Conservation (phyloP, 2,888 invertebrate species). For the Cyclophora punctaria region DNA sequence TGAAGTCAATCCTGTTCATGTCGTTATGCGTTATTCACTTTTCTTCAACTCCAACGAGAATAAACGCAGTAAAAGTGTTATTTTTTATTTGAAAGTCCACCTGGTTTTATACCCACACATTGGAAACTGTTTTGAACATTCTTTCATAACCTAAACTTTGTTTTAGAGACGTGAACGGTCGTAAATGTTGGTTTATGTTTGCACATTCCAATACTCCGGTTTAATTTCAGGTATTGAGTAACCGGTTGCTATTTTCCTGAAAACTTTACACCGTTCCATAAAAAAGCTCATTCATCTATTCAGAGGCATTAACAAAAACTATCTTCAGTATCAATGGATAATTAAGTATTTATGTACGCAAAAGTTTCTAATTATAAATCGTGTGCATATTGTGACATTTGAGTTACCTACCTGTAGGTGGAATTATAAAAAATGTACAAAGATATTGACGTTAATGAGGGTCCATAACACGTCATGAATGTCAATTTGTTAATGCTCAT, state of each 20-base stretch:
- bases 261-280: neutral
- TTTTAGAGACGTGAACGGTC: slow-evolving; percentile 51
- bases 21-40: slow-evolving; percentile 42
- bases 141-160: slow-evolving; percentile 59
- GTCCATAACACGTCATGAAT: slow-evolving; percentile 31
- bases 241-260: slow-evolving; percentile 11
- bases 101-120: slow-evolving; percentile 54
- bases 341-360: no score
- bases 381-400: neutral
- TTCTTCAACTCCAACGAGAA: slow-evolving; percentile 45
- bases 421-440: slow-evolving; percentile 11
- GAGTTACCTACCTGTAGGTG: neutral
- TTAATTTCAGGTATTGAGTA: slow-evolving; percentile 55
- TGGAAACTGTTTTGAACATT: slow-evolving; percentile 55
- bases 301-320: no score
- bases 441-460: slow-evolving; percentile 33
- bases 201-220: slow-evolving; percentile 47
- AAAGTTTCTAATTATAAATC: neutral
- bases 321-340: no score
- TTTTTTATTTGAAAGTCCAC: slow-evolving; percentile 55
- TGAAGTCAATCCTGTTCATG: slow-evolving; percentile 44
- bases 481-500: slow-evolving; percentile 39
- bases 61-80: slow-evolving; percentile 48
- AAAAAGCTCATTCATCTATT: neutral
- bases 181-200: slow-evolving; percentile 59